Conservation (phyloP, 2,113 vertebrate genomes). For the Porphyrio hochstetteri region DNA sequence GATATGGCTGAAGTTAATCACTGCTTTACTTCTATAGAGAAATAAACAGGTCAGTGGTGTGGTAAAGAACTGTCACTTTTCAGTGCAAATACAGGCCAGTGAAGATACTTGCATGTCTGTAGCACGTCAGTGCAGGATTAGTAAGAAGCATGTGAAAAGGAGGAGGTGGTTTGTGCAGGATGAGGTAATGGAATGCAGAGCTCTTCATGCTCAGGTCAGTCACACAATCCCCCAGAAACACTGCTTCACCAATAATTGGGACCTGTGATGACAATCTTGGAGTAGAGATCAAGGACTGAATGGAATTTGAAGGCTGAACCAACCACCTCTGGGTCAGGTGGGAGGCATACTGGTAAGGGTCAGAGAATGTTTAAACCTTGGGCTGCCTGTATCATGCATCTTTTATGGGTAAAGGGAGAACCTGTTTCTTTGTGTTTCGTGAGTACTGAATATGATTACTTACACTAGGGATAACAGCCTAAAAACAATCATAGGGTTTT, state of each 20-base stretch:
- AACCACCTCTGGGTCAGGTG: neutral
- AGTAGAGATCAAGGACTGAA: neutral
- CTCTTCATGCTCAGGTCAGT: neutral
- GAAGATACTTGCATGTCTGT: neutral
- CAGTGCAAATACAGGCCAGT: neutral
- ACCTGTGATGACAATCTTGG: neutral
- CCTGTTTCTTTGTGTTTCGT: neutral
- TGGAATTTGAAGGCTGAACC: neutral
- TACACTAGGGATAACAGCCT: neutral
- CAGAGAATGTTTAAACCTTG: neutral
- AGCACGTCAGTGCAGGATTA: neutral
- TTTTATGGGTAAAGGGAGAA: neutral
- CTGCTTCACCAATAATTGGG: neutral
- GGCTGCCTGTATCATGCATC: neutral
- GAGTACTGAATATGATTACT: neutral
- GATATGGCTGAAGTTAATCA: neutral
- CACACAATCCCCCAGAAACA: neutral
- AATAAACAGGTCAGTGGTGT: neutral
- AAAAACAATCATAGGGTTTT: neutral
- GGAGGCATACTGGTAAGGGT: neutral
- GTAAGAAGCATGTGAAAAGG: neutral
- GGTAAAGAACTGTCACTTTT: neutral
- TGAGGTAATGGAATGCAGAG: neutral
- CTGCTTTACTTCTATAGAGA: neutral
- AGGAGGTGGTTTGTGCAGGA: neutral